A percentile compares a stretch with the other conserved stretches of the same genome.
These are phyloP conservation scores for Schizopygopsis pylzovi DNA, from an alignment of 2,797 vertebrate species.

Conservation along the genomic window DNA sequence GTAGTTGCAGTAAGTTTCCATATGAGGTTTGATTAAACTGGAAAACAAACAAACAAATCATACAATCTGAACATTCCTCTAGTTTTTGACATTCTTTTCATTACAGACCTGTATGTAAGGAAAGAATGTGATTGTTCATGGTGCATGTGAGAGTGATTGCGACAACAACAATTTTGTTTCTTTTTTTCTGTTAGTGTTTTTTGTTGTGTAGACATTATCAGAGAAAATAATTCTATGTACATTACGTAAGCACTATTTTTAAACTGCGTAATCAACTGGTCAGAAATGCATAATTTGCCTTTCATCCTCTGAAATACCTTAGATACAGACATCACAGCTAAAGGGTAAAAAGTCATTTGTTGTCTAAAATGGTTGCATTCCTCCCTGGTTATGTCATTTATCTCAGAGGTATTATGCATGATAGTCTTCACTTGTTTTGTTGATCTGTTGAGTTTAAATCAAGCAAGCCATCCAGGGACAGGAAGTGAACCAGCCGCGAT, in stretches of 20 bases:
- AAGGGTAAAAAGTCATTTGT: background rate
- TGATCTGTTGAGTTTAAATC: conserved; percentile 36
- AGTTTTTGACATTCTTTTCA: conserved; percentile 18
- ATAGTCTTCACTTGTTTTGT: conserved; percentile 32
- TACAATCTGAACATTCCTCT: conserved; percentile 15
- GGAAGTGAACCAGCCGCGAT: conserved; percentile 36
- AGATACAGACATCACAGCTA: background rate
- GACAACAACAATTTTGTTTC: background rate
- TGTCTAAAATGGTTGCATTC: conserved; percentile 44
- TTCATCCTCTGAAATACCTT: conserved; percentile 15
- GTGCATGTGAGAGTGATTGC: background rate
- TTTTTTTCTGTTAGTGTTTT: background rate
- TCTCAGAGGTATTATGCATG: conserved; percentile 43
- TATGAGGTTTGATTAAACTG: background rate
- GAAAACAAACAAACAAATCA: background rate
- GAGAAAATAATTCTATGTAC: background rate
- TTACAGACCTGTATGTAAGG: background rate
- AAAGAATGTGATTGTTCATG: background rate
- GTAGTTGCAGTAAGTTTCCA: background rate
- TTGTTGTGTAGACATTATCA: background rate
- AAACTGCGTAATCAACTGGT: background rate
- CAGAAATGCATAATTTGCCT: background rate
- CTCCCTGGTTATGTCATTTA: conserved; percentile 4
- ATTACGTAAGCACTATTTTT: background rate
- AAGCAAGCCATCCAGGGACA: conserved; percentile 46